Evolutionary conservation across 2,113 vertebrate genomes (phyloP).

Genomic region (Cottus gobio): DNA sequence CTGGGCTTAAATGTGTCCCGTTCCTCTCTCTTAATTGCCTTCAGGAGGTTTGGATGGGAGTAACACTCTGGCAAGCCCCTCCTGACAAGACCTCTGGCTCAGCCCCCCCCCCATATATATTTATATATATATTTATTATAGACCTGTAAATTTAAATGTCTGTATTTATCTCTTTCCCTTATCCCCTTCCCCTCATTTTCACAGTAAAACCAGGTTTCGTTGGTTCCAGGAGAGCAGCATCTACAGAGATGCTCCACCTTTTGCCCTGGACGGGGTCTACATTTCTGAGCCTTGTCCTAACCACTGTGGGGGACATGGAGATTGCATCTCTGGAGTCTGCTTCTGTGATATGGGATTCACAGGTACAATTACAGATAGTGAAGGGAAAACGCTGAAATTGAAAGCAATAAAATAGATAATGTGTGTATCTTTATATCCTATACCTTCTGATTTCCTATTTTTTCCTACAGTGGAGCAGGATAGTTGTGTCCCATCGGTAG

Average conservation of each 20-base stretch:
- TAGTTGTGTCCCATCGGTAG: slow-evolving; percentile 91
- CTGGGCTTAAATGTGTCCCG: not conserved
- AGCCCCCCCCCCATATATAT: not conserved
- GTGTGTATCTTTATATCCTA: not conserved
- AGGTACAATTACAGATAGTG: slow-evolving; percentile 75
- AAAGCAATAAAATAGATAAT: not conserved
- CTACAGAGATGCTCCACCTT: slow-evolving; percentile 89
- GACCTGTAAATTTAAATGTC: not conserved
- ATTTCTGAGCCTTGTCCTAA: slow-evolving; percentile 96
- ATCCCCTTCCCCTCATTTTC: slow-evolving; percentile 20
- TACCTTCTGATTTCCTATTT: not conserved
- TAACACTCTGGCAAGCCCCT: not conserved
- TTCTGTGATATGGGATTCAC: slow-evolving; percentile 98
- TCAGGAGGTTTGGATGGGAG: not conserved
- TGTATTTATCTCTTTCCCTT: not conserved
- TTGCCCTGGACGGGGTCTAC: slow-evolving; percentile 94
- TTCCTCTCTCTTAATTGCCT: not conserved
- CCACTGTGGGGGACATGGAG: slow-evolving; percentile 95
- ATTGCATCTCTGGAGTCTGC: slow-evolving; percentile 96
- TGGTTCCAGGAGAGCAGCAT: slow-evolving; percentile 98
- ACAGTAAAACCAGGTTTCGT: slow-evolving; percentile 96
- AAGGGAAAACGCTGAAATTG: not conserved
- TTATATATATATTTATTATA: not conserved
- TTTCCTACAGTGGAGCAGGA: slow-evolving; percentile 88
- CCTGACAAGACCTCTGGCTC: not conserved